Base-by-base conservation (phyloP, 2,797 vertebrate species). In the Acanthurus lineatus region DNA sequence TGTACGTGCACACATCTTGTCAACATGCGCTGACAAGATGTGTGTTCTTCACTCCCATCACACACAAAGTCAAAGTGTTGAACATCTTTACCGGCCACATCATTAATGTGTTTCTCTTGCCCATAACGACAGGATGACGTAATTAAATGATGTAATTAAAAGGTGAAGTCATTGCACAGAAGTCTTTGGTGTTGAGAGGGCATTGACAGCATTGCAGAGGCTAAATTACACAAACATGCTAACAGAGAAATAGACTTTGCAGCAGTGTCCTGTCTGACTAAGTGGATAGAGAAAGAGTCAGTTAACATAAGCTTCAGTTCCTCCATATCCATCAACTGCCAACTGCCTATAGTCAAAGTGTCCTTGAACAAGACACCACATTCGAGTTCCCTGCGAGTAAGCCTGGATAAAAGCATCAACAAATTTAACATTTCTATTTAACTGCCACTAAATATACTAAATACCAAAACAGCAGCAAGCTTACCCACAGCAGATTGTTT, bases 51-150 rank as follows among this genome's bases (percentile, higher is more conserved):
- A 52, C 67, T 73, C 56, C 16, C 59, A 63, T 60, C 66, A 75
- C 59, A 69, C 57, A 38, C 74, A 73, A 86, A 85, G 72, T 84
- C 85, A 85, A 74, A 80, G 76, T 38, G 16, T 66, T 68, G 62
- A 51, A 67, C 53, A 6, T n/a, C 53, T 67, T 75, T 51, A 57
- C 51, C 65, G 63, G 66, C 53, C 63, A 1, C 3, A 9, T 66
- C 62, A 67, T 85, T 64, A 63, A 49, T 59, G 64, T 76, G 56
- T 75, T 76, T 73, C 19, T 62, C 69, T 73, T 77, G 65, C 76
- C 80, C 11, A 10, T 49, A 61, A 77, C 83, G 48, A 51, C 40
- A 25, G 42, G 69, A 58, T 83, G 78, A 90, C 68, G 85, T 83
- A 59, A 83, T 28, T 6, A 22, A 52, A 64, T 83, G 78, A 90